Evolutionary conservation across 1,140 invertebrate genomes (phyloP), one percentile per base, ranked within the genome.

Genomic region (Euborellia annulipes): DNA sequence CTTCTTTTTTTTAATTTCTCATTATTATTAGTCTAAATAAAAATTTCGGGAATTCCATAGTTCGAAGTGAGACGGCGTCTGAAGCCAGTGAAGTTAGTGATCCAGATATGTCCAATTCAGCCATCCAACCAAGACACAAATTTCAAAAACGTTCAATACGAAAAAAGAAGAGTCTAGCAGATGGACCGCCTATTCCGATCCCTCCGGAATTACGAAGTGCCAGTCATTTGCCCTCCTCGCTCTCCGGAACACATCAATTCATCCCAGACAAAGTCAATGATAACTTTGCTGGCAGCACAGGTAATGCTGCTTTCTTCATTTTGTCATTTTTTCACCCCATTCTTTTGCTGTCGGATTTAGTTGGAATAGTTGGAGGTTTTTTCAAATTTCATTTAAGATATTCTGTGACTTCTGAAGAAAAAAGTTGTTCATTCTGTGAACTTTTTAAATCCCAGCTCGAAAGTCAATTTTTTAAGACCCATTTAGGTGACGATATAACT

Each of bases 41-140:
- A n/a, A n/a, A n/a, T n/a, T 6, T 27, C 23, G 23, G 23, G 11
- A 4, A 27, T 36, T 30, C 41, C 46, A 34, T 36, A 49, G 48
- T 46, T 36, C 43, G 34, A 23, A 64, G 55, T 40, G 62, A 63
- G 48, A 62, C 68, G 8, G 63, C 68, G 40, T 69, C 69, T 3
- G 70, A 72, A 42, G 68, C 66, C 21, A 70, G 68, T 44, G 70
- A 70, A 41, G 66, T 54, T 7, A 69, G 69, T 41, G 65, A 66
- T 39, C 56, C 62, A 13, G 70, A 70, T 50, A 53, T 27, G 34
- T 54, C 32, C 49, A 49, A 38, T 54, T 53, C 39, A 41, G 55
- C 36, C 49, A 55, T 46, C 51, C 48, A 48, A 14, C 42, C 50
- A 32, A 43, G 53, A 41, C 43, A 50, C 22, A 55, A 50, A 57